These are phyloP conservation scores for Rambutsinella grinnellia DNA, from an alignment of 2,888 invertebrate species.

Conservation along the genomic window DNA sequence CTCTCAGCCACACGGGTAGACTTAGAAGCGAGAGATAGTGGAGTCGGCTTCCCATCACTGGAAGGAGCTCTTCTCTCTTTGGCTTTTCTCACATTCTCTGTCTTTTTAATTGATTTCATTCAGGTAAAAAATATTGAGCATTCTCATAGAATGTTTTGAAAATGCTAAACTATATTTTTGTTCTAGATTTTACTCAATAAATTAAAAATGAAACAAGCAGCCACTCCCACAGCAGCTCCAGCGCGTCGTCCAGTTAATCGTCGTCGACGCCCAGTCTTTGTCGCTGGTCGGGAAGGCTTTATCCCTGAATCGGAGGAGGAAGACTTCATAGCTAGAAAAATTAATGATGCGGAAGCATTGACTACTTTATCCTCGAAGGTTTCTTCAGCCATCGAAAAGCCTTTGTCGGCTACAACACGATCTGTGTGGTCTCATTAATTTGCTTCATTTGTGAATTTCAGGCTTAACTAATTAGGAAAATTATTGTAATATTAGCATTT, in stretches of 20 bases:
- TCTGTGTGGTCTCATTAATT: no score
- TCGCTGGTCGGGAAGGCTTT: not conserved
- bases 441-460: no score
- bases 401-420: not conserved
- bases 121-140: no score
- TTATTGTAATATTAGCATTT: no score
- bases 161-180: no score
- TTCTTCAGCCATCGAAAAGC: slow-evolving; percentile 33
- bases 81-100: slow-evolving; percentile 87
- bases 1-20: not conserved
- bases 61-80: slow-evolving; percentile 87
- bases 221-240: slow-evolving; percentile 6
- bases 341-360: slow-evolving; percentile 4
- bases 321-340: no score
- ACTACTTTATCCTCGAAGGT: slow-evolving; percentile 28
- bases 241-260: no score
- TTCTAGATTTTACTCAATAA: slow-evolving; percentile 10
- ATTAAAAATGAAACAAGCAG: not conserved
- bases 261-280: no score
- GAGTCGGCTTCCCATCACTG: slow-evolving; percentile 81
- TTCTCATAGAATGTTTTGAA: no score
- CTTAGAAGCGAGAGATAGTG: slow-evolving; percentile 10
- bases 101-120: slow-evolving; percentile 85
- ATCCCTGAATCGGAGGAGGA: not conserved
- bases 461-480: no score